Evolutionary conservation across 2,113 vertebrate genomes (phyloP).

Genomic region (Galeopterus variegatus): DNA sequence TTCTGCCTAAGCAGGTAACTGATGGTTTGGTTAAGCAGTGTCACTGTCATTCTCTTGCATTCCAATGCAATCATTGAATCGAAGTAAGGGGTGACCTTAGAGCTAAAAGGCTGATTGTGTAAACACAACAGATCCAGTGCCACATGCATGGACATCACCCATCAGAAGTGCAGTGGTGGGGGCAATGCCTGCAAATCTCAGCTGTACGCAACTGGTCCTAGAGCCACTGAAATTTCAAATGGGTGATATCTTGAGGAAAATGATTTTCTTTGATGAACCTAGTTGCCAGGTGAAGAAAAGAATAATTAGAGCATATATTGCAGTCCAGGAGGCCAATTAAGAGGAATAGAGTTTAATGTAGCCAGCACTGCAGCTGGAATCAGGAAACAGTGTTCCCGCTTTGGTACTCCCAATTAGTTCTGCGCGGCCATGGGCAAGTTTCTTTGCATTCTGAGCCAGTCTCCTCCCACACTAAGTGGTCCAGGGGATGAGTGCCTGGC

Average conservation of each 20-base stretch:
- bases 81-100: background rate
- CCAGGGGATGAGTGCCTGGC: background rate
- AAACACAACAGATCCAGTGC: background rate
- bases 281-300: background rate
- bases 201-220: background rate
- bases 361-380: background rate
- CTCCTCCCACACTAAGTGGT: background rate
- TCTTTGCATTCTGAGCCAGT: background rate
- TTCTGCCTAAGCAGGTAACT: background rate
- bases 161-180: no score
- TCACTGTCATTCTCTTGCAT: background rate
- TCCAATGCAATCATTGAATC: background rate
- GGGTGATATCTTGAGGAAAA: background rate
- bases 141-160: background rate
- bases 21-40: background rate
- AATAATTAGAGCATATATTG: background rate
- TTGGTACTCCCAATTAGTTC: background rate
- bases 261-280: background rate
- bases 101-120: background rate
- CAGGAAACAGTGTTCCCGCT: background rate
- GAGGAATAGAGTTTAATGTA: background rate
- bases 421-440: background rate
- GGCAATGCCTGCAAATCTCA: background rate
- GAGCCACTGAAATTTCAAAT: slow-evolving; percentile 4
- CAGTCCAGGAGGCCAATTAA: background rate